Evolutionary conservation across 2,888 invertebrate genomes (phyloP), one percentile per base, ranked within the genome.

Genomic region (Thecophora atra): DNA sequence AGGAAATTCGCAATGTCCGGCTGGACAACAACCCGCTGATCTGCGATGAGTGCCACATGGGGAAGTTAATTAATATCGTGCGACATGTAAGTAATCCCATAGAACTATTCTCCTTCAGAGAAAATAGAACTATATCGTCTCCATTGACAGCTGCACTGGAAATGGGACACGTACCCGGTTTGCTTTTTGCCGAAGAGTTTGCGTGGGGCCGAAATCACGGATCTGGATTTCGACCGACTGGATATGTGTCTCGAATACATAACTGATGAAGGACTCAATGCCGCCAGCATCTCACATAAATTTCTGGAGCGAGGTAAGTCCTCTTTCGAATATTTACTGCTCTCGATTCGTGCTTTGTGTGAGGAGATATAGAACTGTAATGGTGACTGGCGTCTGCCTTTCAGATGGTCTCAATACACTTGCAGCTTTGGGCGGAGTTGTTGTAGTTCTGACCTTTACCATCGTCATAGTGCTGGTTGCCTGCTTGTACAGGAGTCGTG

Each of bases 401-500:
- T 3, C 62, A 62, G 87, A 89, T 90, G 87, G 87, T 89, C 88
- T 86, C 79, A 86, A 86, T 82, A 84, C 85, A 75, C 80, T 86
- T 77, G 86, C 86, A 74, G 81, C 87, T 78, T 77, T 86, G 81
- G 86, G 86, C 77, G 86, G 87, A 78, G 82, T 85, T 76, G 84
- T 87, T 72, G 83, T 86, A 77, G 86, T 85, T 73, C 79, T 86
- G 78, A 82, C 85, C 77, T 81, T 84, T 72, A 83, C 85, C 74
- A 86, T 86, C 73, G 83, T 86, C 72, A 76, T 86, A 73, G 84
- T 86, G 17, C 80, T 86, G 79, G 84, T 80, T 66, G 82, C 85
- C 68, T 93, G 92, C 79, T 91, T 92, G 78, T 89, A 91, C 58
- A 90, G 91, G 72, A 89, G 91, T 76, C 91, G 92, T 5, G 91